Evolutionary conservation across 2,113 vertebrate genomes (phyloP).

Genomic region (Blennius ocellaris): DNA sequence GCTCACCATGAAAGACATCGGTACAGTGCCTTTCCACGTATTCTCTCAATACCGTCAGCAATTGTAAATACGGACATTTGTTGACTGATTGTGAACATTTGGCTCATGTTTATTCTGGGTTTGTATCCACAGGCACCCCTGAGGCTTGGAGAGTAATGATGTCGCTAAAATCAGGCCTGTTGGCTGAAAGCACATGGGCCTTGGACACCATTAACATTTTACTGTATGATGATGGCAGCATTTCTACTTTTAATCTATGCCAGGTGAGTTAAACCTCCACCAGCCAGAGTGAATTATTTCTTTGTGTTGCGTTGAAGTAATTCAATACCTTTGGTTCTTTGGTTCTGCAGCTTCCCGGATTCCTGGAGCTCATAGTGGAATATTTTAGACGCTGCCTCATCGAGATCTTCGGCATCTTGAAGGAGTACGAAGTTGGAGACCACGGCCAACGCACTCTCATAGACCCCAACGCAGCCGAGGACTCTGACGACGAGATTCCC

Average conservation of each 20-base stretch:
- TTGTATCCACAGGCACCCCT: constrained; percentile 89
- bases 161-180: constrained; percentile 97
- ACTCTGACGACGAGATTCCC: constrained; percentile 85
- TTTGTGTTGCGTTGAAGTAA: neutral
- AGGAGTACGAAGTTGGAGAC: constrained; percentile 98
- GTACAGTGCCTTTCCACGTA: constrained; percentile 70
- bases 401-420: constrained; percentile 97
- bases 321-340: neutral
- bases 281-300: neutral
- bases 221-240: constrained; percentile 97
- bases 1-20: constrained; percentile 96
- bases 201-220: constrained; percentile 99
- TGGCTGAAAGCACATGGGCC: constrained; percentile 99
- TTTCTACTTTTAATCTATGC: constrained; percentile 96
- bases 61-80: neutral
- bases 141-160: constrained; percentile 99
- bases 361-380: constrained; percentile 96
- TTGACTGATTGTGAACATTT: neutral
- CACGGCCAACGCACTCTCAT: constrained; percentile 94
- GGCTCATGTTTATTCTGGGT: constrained; percentile 9
- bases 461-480: constrained; percentile 88
- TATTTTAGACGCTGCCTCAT: constrained; percentile 99
- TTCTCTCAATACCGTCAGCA: no score
- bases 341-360: constrained; percentile 89
- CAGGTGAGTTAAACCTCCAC: constrained; percentile 84